Conservation (phyloP, 2,888 invertebrate genomes). For the Eutolmus rufibarbis region DNA sequence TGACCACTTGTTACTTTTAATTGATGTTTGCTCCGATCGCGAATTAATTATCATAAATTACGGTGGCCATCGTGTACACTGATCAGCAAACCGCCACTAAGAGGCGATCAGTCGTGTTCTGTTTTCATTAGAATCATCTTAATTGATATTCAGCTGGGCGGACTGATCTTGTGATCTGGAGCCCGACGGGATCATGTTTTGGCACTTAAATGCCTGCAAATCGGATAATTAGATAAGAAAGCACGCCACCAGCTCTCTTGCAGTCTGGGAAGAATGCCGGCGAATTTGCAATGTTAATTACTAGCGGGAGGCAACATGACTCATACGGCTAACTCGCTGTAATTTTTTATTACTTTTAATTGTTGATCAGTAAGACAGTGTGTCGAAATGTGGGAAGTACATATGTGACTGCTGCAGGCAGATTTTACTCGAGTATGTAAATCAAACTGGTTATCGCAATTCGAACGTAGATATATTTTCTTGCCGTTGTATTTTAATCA, state of each 20-base stretch:
- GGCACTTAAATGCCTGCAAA: conserved; percentile 36
- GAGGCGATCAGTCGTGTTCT: conserved; percentile 37
- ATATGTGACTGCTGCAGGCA: not conserved
- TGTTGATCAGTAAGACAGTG: not conserved
- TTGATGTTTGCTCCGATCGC: conserved; percentile 30
- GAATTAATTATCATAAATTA: conserved; percentile 41
- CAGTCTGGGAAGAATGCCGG: not conserved
- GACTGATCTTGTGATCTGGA: conserved; percentile 26
- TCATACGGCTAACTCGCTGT: not conserved
- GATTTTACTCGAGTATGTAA: not conserved
- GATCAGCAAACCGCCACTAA: conserved; percentile 17
- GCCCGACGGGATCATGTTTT: conserved; percentile 37
- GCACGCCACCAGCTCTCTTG: not conserved
- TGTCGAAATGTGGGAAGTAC: not conserved
- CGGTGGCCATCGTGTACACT: not conserved
- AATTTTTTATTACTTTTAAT: not conserved
- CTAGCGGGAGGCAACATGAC: not conserved
- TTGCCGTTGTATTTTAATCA: not conserved
- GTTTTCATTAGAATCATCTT: conserved; percentile 26
- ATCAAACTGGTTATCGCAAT: not conserved
- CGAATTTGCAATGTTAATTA: conserved; percentile 13
- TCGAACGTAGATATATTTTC: not conserved
- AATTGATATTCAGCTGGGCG: conserved; percentile 31
- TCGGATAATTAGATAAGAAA: conserved; percentile 17
- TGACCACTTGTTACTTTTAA: conserved; percentile 39